phyloP scores from a whole-genome alignment of 2,888 invertebrate species.

The Molanna angustata region DNA sequence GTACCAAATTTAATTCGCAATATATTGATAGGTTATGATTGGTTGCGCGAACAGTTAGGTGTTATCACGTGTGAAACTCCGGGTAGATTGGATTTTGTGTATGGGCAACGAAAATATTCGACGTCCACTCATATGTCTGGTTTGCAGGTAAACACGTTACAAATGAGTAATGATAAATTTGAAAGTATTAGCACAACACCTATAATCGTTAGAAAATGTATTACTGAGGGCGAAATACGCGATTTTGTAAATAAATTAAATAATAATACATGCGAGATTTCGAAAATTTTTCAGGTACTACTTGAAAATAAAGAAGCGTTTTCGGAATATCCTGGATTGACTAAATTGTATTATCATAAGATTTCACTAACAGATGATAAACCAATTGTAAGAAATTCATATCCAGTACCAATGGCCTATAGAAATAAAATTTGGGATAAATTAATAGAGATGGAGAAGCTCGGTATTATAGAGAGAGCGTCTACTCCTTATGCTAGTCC shows the following conservation, averaged over 20 bases:
- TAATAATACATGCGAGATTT: not conserved
- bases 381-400: conserved; percentile 24
- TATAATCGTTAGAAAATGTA: not conserved
- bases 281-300: not conserved
- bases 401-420: conserved; percentile 36
- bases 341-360: not conserved
- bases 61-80: not conserved
- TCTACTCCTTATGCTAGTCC: conserved; percentile 37
- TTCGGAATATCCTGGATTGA: not conserved
- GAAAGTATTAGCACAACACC: not conserved
- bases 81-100: not conserved
- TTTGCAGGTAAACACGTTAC: not conserved
- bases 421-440: conserved; percentile 34
- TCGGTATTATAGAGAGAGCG: conserved; percentile 36
- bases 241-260: not conserved
- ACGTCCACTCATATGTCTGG: not conserved
- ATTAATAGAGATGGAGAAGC: conserved; percentile 35
- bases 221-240: not conserved
- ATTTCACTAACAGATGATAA: not conserved
- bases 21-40: not conserved
- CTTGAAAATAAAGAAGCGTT: not conserved
- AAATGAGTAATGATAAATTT: not conserved
- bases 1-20: not conserved
- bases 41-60: not conserved
- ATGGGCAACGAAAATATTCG: not conserved